Evolutionary conservation across 2,797 vertebrate species (phyloP), one percentile per base, ranked within the genome.

Genomic region (Catostomus latipinnis): DNA sequence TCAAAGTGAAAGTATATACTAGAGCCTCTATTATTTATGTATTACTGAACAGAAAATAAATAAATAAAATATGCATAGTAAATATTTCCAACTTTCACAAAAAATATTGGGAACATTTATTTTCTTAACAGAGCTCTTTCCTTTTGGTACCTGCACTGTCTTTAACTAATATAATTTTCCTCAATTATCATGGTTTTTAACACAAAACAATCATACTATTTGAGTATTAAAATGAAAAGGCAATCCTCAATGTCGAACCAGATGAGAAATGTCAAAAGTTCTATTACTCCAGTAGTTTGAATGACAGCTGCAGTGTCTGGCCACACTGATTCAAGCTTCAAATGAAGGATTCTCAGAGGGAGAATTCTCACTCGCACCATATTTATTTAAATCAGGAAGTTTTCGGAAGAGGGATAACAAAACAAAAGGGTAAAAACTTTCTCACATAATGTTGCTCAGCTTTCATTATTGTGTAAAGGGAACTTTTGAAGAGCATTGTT

Each of bases 1-100:
- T 75, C 61, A 75, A 66, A 75, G 50, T 45, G 4, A 65, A 74
- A 43, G 8, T 58, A 18, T 8, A 48, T 46, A 34, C 13, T 8
- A 13, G 22, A 43, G 12, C 49, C 46, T 65, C 14, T 62, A 48
- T 58, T 68, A 67, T 70, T 78, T 70, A 62, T 71, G 34, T 71
- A 54, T 61, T 62, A 22, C 56, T 45, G 48, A 53, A 56, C 4
- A 75, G 49, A 6, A 34, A 34, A 73, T 18, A 18, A 18, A 18
- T 18, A 18, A 18, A 18, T 18, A 66, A 74, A 34, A 34, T 16
- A 76, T 48, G 11, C 54, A 69, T 13, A 50, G 50, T 11, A 61
- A 34, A 53, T 8, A 53, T 53, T 8, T 4, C 52, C 6, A 12
- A 45, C n/a, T 46, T 71, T 46, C 6, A 45, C n/a, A 12, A 10